phyloP scores from a whole-genome alignment of 2,797 vertebrate species.

The Loriculus beryllinus region DNA sequence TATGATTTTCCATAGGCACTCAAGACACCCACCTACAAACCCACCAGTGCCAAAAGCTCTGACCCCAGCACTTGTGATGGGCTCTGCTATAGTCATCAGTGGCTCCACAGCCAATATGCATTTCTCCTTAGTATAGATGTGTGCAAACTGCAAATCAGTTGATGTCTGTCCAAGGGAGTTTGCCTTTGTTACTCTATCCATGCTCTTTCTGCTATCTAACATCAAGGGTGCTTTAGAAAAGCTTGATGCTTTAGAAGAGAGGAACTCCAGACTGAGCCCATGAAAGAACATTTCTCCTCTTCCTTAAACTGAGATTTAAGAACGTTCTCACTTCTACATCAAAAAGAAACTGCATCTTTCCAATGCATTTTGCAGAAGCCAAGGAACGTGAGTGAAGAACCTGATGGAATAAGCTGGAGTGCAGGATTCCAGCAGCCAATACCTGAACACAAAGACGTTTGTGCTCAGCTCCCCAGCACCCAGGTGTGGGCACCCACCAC shows the following conservation, averaged over 20 bases:
- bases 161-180: neutral
- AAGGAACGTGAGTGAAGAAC: neutral
- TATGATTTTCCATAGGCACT: accelerated
- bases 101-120: neutral
- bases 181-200: neutral
- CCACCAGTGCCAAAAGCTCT: neutral
- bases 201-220: neutral
- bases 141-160: neutral
- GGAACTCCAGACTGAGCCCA: neutral
- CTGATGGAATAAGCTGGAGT: neutral
- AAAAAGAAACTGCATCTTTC: neutral
- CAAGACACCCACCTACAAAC: neutral
- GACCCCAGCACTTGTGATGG: neutral
- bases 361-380: neutral
- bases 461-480: neutral
- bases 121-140: neutral
- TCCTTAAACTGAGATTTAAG: neutral
- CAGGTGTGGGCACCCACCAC: neutral
- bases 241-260: neutral
- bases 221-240: too few relatives aligned
- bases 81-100: neutral
- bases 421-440: neutral
- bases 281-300: neutral
- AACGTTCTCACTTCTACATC: neutral
- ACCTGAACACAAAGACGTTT: neutral